Evolutionary conservation across 1,140 invertebrate species (phyloP), one percentile per base, ranked within the genome.

Genomic region (Diorhabda carinulata): DNA sequence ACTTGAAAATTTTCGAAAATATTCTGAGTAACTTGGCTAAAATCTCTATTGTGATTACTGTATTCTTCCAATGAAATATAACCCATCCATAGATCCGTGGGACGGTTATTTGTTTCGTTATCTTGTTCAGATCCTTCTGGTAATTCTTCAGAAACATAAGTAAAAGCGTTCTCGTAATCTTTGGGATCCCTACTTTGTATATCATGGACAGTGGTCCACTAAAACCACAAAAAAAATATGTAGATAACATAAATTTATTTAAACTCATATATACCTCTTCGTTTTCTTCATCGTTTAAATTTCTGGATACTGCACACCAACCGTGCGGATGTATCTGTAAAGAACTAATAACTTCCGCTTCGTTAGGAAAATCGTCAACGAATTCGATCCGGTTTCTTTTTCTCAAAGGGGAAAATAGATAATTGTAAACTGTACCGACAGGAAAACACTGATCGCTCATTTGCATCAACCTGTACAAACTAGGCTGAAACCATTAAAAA

Each of bases 131-230:
- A 75, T 75, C 9, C 80, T 73, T 58, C 76, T 72, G 44, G 25
- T 56, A 41, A 41, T 42, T 67, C 66, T 8, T 76, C 81, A 52
- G 80, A 72, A 59, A 78, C 76, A 4, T 74, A 76, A 0, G 73
- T 52, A 6, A 76, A 73, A 8, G 78, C 74, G 5, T 81, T 76
- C 9, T 82, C 83, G 67, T 78, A 82, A 72, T 86, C 86, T 68
- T 81, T 81, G 0, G 79, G 72, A 47, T 86, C 83, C n/a, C 82
- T 78, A 56, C 89, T 86, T 82, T 95, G 93, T 66, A 98, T 95
- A 79, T 97, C 94, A 82, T 97, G 95, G 41, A 97, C 88, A 80
- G 93, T 95, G 3, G 93, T 96, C 93, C 93, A 97, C 90, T 93
- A 80, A 40, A 82, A 81, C 61, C 73, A 71, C 70, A 64, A 67